phyloP scores from a whole-genome alignment of 2,113 vertebrate genomes.

The Colius striatus region DNA sequence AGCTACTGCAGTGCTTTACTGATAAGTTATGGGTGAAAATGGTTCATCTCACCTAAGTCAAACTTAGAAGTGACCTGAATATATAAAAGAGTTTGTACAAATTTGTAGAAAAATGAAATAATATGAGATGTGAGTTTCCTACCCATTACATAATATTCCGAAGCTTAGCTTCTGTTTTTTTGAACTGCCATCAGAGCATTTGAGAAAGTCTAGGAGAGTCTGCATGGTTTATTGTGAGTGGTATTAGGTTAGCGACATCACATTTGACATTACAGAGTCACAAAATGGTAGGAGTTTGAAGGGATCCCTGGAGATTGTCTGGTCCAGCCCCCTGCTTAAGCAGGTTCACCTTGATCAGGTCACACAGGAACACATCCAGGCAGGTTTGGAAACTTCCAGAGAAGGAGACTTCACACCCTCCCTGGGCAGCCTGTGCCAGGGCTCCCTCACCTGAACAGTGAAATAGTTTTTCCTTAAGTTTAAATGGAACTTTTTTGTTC shows the following conservation, averaged over 20 bases:
- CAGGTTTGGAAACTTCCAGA: no score
- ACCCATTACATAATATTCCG: background rate
- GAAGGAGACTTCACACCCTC: no score
- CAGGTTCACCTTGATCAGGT: no score
- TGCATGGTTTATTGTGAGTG: background rate
- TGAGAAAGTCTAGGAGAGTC: background rate
- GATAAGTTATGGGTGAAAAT: background rate
- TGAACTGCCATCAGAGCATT: background rate
- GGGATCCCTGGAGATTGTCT: no score
- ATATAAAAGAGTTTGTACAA: background rate
- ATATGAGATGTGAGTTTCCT: background rate
- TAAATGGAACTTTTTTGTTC: no score
- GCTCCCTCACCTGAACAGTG: no score
- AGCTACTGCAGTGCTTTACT: background rate
- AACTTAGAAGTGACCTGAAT: background rate
- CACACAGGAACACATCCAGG: no score
- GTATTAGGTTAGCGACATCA: background rate
- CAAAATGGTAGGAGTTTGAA: no score
- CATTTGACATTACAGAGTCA: background rate
- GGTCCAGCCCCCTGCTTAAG: no score
- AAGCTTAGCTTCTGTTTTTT: background rate
- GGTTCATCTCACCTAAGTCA: background rate
- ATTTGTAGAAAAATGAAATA: background rate
- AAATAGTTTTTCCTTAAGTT: no score
- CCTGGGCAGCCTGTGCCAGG: no score